Evolutionary conservation across 1,140 invertebrate species (phyloP).

Genomic region (Asbolus verrucosus): DNA sequence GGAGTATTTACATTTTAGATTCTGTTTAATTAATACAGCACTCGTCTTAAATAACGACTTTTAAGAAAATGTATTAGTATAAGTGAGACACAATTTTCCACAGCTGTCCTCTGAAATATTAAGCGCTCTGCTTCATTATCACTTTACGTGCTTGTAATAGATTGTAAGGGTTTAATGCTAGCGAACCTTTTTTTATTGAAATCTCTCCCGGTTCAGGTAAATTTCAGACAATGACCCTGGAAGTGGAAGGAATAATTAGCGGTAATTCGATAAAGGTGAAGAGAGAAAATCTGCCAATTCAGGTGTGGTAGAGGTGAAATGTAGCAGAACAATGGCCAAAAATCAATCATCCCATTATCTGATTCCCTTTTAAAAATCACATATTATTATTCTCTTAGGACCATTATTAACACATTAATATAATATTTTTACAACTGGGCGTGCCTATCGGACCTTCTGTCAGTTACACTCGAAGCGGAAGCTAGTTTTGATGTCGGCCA

Average conservation of each 20-base stretch:
- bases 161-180: slow-evolving; percentile 32
- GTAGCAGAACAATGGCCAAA: neutral
- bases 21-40: slow-evolving; percentile 55
- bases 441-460: slow-evolving; percentile 62
- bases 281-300: no score
- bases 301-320: no score
- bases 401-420: slow-evolving; percentile 64
- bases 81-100: slow-evolving; percentile 48
- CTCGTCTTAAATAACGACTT: slow-evolving; percentile 49
- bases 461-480: slow-evolving; percentile 58
- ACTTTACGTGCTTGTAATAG: slow-evolving; percentile 47
- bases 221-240: no score
- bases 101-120: slow-evolving; percentile 49
- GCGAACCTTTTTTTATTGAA: neutral
- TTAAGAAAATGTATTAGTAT: slow-evolving; percentile 49
- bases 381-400: slow-evolving; percentile 61
- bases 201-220: no score
- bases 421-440: slow-evolving; percentile 64
- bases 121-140: slow-evolving; percentile 42
- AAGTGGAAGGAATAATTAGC: no score
- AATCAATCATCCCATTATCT: slow-evolving; percentile 60
- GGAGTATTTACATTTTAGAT: slow-evolving; percentile 58
- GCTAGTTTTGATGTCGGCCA: slow-evolving; percentile 52
- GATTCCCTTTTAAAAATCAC: slow-evolving; percentile 57
- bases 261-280: no score